A percentile compares a stretch with the other conserved stretches of the same genome.
These are phyloP conservation scores for Chalcis sispes DNA, from an alignment of 2,888 invertebrate species.

Conservation along the genomic window DNA sequence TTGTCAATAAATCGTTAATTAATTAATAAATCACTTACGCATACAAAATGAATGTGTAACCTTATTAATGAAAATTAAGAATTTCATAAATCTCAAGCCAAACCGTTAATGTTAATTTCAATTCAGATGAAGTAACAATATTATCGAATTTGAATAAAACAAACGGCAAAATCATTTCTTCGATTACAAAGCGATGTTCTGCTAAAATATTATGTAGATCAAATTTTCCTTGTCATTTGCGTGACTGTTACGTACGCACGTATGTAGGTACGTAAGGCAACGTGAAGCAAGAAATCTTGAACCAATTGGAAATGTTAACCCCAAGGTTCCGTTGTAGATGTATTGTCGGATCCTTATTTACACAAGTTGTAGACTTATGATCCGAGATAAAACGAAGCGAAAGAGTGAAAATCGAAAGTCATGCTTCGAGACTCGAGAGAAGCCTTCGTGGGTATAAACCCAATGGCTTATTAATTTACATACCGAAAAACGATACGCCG, in stretches of 20 bases:
- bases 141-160: too few species aligned
- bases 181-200: neutral
- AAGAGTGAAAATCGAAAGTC: slow-evolving; percentile 34
- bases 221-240: neutral
- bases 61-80: too few species aligned
- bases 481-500: slow-evolving; percentile 42
- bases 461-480: slow-evolving; percentile 50
- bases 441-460: neutral
- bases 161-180: too few species aligned
- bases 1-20: too few species aligned
- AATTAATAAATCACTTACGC: too few species aligned
- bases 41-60: too few species aligned
- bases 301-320: slow-evolving; percentile 45
- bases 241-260: slow-evolving; percentile 1
- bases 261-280: neutral
- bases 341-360: slow-evolving; percentile 44
- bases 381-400: slow-evolving; percentile 24
- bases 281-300: slow-evolving; percentile 2
- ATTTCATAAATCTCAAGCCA: too few species aligned
- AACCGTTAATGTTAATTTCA: too few species aligned
- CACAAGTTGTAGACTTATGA: slow-evolving; percentile 47
- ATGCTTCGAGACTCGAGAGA: slow-evolving; percentile 11
- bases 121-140: too few species aligned
- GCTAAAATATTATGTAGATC: slow-evolving; percentile 12
- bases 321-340: slow-evolving; percentile 40